Conservation (phyloP, 2,888 invertebrate species). For the Chydorus sphaericus region DNA sequence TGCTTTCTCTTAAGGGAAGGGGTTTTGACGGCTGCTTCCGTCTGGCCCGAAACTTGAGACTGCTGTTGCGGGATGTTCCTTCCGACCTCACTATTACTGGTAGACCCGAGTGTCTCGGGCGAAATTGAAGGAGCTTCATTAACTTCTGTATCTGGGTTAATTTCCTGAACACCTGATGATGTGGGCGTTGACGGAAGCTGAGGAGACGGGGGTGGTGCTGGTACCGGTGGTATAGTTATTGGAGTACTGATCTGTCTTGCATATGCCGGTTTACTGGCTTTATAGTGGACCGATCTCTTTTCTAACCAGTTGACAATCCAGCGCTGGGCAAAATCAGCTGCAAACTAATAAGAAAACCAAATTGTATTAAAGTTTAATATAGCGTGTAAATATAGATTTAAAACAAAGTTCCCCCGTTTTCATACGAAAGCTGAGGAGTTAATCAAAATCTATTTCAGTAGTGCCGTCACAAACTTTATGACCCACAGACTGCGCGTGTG, state of each 20-base stretch:
- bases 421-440: too few relatives aligned
- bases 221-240: too few relatives aligned
- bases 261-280: too few relatives aligned
- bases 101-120: background rate
- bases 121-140: background rate
- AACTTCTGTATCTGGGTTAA: background rate
- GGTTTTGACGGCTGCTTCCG: constrained; percentile 31
- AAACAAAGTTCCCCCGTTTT: too few relatives aligned
- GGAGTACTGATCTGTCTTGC: too few relatives aligned
- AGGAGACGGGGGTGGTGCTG: background rate
- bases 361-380: too few relatives aligned
- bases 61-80: too few relatives aligned
- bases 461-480: too few relatives aligned
- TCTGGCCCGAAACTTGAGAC: constrained; percentile 33
- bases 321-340: constrained; percentile 81
- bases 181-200: background rate
- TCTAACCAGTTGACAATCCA: constrained; percentile 66
- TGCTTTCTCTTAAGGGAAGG: constrained; percentile 18
- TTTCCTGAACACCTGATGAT: background rate
- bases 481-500: too few relatives aligned
- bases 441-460: too few relatives aligned
- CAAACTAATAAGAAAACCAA: constrained; percentile 40
- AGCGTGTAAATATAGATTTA: too few relatives aligned
- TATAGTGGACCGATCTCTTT: constrained; percentile 27
- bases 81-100: constrained; percentile 33